Evolutionary conservation across 2,888 invertebrate species (phyloP), one percentile per base, ranked within the genome.

Genomic region (Thymelicus acteon): DNA sequence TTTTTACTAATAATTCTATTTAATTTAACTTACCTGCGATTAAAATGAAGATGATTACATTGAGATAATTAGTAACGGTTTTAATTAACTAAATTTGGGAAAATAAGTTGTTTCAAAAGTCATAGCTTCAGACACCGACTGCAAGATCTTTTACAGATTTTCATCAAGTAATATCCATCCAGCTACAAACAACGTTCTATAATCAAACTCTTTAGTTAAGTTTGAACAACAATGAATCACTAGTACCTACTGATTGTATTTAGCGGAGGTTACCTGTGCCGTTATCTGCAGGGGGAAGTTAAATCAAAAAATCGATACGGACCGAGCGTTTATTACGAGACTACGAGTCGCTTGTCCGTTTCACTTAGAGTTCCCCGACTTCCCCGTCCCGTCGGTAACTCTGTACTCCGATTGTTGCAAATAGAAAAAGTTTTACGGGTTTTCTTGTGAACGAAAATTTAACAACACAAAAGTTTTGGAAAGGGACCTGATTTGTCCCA

Each of bases 221-320:
- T 39, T 58, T 52, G 4, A 61, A n/a, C 19, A 57, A 57, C 47
- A 57, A 67, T 60, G 52, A 69, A 69, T 69, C 58, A 62, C 54
- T 8, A 64, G 63, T 19, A 31, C 31, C 31, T 15, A 60, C 63
- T 60, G 64, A 70, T 48, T 63, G 64, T 72, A 73, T 73, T 57
- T 68, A 74, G 70, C 74, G 72, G 73, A 72, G 71, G 68, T 73
- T 72, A 72, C 68, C 66, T 73, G 75, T 83, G 79, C 78, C 82
- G 88, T 89, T 91, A 91, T 92, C 91, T 85, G 82, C 79, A 78
- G 78, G 86, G 91, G 91, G 90, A 86, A 84, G 85, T 82, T 90
- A 91, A 92, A 93, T 92, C 91, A 91, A 90, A 88, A 91, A 93
- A 93, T 92, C 93, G 85, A 93, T 92, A 90, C 81, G 78, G 75